These are phyloP conservation scores for Clavelina lepadiformis DNA, from an alignment of 23 tunicate genomes.

Conservation along the genomic window DNA sequence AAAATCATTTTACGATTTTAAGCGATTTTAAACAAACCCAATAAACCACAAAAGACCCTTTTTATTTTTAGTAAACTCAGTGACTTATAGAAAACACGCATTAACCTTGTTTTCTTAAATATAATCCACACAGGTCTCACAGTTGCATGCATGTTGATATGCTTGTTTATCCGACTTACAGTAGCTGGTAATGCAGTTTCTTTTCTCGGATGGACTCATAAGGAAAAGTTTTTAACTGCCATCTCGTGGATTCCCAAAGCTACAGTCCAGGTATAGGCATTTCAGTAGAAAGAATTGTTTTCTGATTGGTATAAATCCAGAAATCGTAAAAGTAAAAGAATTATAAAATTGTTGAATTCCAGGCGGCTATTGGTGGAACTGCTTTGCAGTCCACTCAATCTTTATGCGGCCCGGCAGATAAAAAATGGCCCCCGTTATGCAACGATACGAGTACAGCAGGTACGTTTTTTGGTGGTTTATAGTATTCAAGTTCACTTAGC, in stretches of 20 bases:
- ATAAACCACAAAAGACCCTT: no score
- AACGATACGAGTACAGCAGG: neutral
- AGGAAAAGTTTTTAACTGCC: constrained; percentile 59
- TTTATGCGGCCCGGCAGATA: constrained; percentile 17
- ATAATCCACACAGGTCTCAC: constrained; percentile 45
- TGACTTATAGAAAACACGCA: neutral
- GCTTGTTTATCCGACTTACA: constrained; percentile 49
- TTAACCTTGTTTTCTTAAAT: neutral
- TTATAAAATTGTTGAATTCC: neutral
- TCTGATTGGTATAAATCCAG: no score
- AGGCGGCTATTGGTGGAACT: constrained; percentile 59
- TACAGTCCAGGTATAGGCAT: constrained; percentile 42
- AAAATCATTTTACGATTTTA: no score
- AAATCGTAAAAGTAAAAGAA: no score
- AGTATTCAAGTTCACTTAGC: no score
- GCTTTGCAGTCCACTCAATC: constrained; percentile 18
- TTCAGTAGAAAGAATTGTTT: neutral
- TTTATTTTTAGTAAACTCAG: neutral
- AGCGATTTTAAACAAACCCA: no score
- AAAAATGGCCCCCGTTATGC: constrained; percentile 48
- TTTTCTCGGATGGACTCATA: constrained; percentile 65
- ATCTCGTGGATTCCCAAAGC: constrained; percentile 75
- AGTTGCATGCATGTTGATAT: constrained; percentile 43
- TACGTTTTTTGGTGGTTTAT: no score
- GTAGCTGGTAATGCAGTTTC: constrained; percentile 72